Base-by-base conservation (phyloP, 2,888 invertebrate genomes). In the Dascillus cervinus region DNA sequence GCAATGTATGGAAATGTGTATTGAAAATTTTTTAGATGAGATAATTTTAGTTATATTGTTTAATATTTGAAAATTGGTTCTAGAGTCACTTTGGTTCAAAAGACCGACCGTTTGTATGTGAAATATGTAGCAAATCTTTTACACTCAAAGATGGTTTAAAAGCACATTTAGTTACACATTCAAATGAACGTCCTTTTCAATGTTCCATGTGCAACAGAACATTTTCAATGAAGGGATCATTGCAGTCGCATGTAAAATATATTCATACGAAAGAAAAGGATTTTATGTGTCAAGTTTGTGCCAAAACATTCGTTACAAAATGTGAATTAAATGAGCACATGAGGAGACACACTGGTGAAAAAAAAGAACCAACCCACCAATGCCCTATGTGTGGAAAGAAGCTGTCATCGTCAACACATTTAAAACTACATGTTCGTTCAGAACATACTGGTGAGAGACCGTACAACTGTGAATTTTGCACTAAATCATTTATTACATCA, bases 381-480 rank as follows among this genome's bases (percentile, higher is more conserved):
- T 37, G 37, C 13, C 14, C 13, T 4, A 13, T 37, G 26, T 37
- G 37, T n/a, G 17, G 32, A 26, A 37, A 29, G 11, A 37, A 26
- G 10, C 12, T 37, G 17, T 24, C 29, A 2, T 37, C 37, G 2
- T 22, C 37, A 4, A 29, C 37, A 6, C 37, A 37, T 29, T 24
- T 37, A 9, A 37, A 37, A 11, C 22, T 37, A 9, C 37, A 37
- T 22, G 17, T 37, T 6, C 32, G 37, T 11, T 29, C 37, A 4
- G 32, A 32, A 19, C 38, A 38, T n/a, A 38, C 38, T 9, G 38
- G 38, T 11, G 38, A 38, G 13, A 25, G 34, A 9, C 38, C 38
- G 2, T 38, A 34, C 11, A 13, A 12, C 9, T 38, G 38, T 25
- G 23, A 34, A 13, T 28, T 28, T 22, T 38, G 38, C 13, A n/a